Percentiles rank a stretch among this genome's conserved stretches.
These are phyloP conservation scores for Mayetiola destructor DNA, from an alignment of 2,888 invertebrate species.

Conservation along the genomic window DNA sequence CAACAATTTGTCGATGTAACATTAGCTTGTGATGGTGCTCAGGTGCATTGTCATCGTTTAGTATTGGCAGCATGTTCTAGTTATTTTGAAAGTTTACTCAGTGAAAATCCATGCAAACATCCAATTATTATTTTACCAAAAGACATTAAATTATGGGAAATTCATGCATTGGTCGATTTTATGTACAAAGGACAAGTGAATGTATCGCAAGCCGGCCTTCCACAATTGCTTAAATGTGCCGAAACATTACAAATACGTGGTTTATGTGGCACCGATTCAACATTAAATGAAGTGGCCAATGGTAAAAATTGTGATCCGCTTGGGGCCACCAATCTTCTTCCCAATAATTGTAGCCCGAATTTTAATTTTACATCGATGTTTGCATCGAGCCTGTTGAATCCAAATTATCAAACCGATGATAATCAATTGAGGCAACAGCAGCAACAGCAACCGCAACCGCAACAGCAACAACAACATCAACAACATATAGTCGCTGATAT, in stretches of 20 bases:
- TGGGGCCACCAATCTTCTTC: no score
- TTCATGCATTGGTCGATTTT: conserved; percentile 74
- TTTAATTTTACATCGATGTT: conserved; percentile 7
- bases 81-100: conserved; percentile 62
- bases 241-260: conserved; percentile 73
- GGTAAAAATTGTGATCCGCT: conserved; percentile 5
- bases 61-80: conserved; percentile 74
- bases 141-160: conserved; percentile 71
- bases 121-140: conserved; percentile 68
- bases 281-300: conserved; percentile 13
- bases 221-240: conserved; percentile 67
- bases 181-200: conserved; percentile 86
- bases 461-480: background rate
- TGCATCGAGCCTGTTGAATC: conserved; percentile 4
- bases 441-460: background rate
- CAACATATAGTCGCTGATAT: background rate
- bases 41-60: conserved; percentile 69
- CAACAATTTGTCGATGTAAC: conserved; percentile 70
- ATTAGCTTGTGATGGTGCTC: conserved; percentile 71
- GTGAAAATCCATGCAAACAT: conserved; percentile 75
- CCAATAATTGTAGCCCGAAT: conserved; percentile 2
- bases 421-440: background rate
- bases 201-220: conserved; percentile 69
- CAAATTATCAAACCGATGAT: conserved; percentile 4
- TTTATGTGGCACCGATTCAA: conserved; percentile 17